Base-by-base conservation (phyloP, 2,113 vertebrate species). In the Microtus oregoni region DNA sequence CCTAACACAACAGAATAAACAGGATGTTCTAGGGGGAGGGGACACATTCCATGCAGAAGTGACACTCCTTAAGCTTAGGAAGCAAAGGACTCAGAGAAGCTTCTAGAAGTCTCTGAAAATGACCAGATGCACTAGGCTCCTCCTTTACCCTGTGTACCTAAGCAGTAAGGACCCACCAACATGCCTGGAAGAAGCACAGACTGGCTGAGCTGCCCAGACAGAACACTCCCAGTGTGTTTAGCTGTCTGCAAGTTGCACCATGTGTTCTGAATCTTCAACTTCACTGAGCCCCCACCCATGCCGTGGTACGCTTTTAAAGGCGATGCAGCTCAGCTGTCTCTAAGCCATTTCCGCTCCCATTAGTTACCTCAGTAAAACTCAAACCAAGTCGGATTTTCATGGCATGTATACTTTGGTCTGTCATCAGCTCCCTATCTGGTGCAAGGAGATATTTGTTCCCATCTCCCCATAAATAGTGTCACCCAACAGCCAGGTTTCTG, bases 1-100 rank as follows among this genome's bases (percentile, higher is more conserved):
- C 63, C 28, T 47, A 3, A 41, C 14, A 7, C 8, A 5, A 0
- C 13, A 14, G 20, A 2, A 13, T 26, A 12, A n/a, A 58, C 52
- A 55, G 35, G 78, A 58, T 38, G 52, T 38, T 58, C 19, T 38
- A 22, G 28, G n/a, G 38, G 55, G 58, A 63, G 13, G 55, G 24
- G n/a, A 63, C 38, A 63, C 24, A 83, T 24, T 28, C 81, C 55
- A 17, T 10, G 24, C 12, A 41, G 55, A 83, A 63, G 58, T n/a
- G 72, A 38, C 2, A 9, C 72, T 38, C 72, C 15, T 63, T 28
- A 41, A 17, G 24, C 22, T 5, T 28, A 17, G 55, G 52, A 61
- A 63, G 81, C 11, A 41, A 41, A 83, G n/a, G 17, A 63, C 55
- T 8, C 79, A 61, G 22, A 82, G 79, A 3, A 38, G 55, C 58